Percentiles rank a stretch among this genome's conserved stretches.
Conservation (phyloP, 2,888 invertebrate species). For the Trissoscelio sp. region DNA sequence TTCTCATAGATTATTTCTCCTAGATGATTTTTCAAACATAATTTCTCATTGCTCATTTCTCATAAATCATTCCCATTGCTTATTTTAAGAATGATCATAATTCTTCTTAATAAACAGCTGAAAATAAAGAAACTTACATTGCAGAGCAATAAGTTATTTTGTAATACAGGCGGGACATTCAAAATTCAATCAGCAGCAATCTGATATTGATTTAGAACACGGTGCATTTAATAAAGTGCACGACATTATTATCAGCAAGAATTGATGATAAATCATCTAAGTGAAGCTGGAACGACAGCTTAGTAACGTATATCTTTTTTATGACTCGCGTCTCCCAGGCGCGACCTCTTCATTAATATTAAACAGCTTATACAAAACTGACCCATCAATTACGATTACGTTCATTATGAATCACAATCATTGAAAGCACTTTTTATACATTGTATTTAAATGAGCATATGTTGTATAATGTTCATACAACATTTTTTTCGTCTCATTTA, state of each 20-base stretch:
- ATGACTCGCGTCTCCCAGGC: constrained; percentile 38
- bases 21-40: no score
- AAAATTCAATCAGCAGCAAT: constrained; percentile 33
- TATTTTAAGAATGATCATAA: no score
- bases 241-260: constrained; percentile 34
- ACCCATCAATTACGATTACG: constrained; percentile 48
- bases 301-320: constrained; percentile 51
- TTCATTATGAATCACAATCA: background rate
- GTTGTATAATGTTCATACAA: no score
- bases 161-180: constrained; percentile 21
- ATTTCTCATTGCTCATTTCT: no score
- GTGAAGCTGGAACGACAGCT: constrained; percentile 28
- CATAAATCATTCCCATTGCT: no score
- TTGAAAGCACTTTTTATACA: background rate
- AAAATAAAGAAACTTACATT: no score
- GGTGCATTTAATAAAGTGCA: constrained; percentile 20
- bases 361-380: constrained; percentile 44
- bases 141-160: constrained; percentile 6
- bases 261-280: constrained; percentile 46
- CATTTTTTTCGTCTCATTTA: no score
- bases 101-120: no score
- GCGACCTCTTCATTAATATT: constrained; percentile 53
- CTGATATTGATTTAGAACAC: constrained; percentile 43
- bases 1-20: no score
- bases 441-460: background rate